Conservation (phyloP, 2,888 invertebrate species). For the Pocota personata region DNA sequence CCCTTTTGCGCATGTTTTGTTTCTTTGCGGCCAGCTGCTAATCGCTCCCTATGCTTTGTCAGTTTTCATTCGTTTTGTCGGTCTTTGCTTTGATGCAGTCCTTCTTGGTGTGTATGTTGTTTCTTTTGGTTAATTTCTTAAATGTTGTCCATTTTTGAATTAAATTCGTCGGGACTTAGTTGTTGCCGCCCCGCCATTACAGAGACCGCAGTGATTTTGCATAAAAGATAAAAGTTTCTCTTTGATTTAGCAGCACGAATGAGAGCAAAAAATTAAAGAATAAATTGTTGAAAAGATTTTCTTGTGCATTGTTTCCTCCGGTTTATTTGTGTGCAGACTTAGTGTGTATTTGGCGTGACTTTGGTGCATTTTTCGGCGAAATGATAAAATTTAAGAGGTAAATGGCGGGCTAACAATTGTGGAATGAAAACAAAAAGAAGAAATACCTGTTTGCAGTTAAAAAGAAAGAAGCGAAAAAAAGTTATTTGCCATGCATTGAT, state of each 20-base stretch:
- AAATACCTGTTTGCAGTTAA: slow-evolving; percentile 51
- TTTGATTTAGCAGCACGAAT: slow-evolving; percentile 33
- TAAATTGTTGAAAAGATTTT: neutral
- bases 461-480: neutral
- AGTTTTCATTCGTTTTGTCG: slow-evolving; percentile 19
- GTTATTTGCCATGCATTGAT: neutral
- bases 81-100: slow-evolving; percentile 23
- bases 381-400: slow-evolving; percentile 49
- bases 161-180: slow-evolving; percentile 28
- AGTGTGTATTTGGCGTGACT: slow-evolving; percentile 4
- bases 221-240: slow-evolving; percentile 41
- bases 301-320: slow-evolving; percentile 7
- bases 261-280: slow-evolving; percentile 3
- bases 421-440: slow-evolving; percentile 40
- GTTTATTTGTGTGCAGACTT: slow-evolving; percentile 5
- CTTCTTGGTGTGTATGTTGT: slow-evolving; percentile 34
- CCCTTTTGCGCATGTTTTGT: slow-evolving; percentile 50
- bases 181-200: slow-evolving; percentile 63
- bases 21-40: slow-evolving; percentile 60
- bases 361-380: slow-evolving; percentile 48
- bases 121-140: slow-evolving; percentile 59
- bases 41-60: slow-evolving; percentile 55
- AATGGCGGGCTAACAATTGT: slow-evolving; percentile 42
- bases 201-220: slow-evolving; percentile 45
- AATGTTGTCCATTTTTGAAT: slow-evolving; percentile 69